Conservation (phyloP, 2,888 invertebrate species). For the Scelioninae gen. 1 region DNA sequence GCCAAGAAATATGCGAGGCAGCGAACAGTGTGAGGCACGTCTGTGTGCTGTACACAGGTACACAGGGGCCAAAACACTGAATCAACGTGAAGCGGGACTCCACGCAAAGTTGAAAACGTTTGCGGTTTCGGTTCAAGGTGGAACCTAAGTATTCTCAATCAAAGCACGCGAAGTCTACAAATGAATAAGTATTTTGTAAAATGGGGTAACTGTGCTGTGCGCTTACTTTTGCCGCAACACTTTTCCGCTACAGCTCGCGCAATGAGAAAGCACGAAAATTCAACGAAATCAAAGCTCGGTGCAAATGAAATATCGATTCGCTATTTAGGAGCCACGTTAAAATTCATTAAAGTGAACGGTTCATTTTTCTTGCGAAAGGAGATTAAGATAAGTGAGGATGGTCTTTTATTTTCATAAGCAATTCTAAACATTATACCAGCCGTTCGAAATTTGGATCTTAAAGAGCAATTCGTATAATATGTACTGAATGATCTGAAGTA, state of each 20-base stretch:
- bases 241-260: constrained; percentile 55
- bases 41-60: constrained; percentile 27
- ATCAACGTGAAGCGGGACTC: constrained; percentile 56
- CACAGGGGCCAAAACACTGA: constrained; percentile 31
- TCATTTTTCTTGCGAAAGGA: not conserved
- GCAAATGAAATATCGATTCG: constrained; percentile 55
- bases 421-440: too few relatives aligned
- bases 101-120: constrained; percentile 59
- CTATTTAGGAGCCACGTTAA: constrained; percentile 15
- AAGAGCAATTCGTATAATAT: too few relatives aligned
- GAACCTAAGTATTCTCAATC: constrained; percentile 65
- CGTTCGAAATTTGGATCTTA: too few relatives aligned
- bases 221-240: constrained; percentile 57
- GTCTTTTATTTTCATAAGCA: too few relatives aligned
- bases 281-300: constrained; percentile 31
- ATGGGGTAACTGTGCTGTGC: constrained; percentile 42
- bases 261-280: constrained; percentile 33
- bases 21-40: constrained; percentile 27
- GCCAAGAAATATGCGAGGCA: constrained; percentile 67
- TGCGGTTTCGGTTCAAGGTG: constrained; percentile 63
- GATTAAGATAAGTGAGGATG: not conserved
- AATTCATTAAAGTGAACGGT: constrained; percentile 9
- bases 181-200: constrained; percentile 66
- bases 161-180: constrained; percentile 63
- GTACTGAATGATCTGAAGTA: too few relatives aligned